phyloP scores from a whole-genome alignment of 2,888 invertebrate genomes.

The Phalera bucephala region DNA sequence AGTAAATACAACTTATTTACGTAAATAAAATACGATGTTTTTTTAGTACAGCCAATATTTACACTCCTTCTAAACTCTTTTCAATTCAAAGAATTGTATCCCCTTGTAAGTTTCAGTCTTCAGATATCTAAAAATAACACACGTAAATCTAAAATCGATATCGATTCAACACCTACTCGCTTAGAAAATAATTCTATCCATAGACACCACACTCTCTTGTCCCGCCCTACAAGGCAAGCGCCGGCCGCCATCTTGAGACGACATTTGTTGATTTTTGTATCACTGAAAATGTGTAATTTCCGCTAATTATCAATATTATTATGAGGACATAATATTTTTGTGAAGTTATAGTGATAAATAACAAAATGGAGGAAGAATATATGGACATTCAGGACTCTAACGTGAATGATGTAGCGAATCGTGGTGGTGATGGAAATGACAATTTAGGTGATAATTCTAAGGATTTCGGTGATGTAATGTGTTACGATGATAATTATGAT shows the following conservation, averaged over 20 bases:
- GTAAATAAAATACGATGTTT: too few species aligned
- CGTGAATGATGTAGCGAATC: conserved; percentile 44
- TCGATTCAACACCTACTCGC: conserved; percentile 21
- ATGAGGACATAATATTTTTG: conserved; percentile 60
- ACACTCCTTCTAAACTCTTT: too few species aligned
- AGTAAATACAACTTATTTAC: too few species aligned
- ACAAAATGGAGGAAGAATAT: conserved; percentile 70
- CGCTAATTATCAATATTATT: conserved; percentile 40
- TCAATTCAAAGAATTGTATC: too few species aligned
- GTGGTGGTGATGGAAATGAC: conserved; percentile 40
- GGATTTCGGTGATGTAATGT: conserved; percentile 59
- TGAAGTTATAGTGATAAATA: conserved; percentile 32
- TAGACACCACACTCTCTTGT: conserved; percentile 8
- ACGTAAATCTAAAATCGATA: conserved; percentile 17
- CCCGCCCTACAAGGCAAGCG: conserved; percentile 32
- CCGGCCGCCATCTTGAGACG: conserved; percentile 56
- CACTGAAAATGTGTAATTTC: conserved; percentile 27
- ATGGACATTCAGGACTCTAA: conserved; percentile 62
- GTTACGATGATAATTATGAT: conserved; percentile 65
- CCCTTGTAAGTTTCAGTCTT: too few species aligned
- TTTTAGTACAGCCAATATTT: too few species aligned
- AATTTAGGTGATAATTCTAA: conserved; percentile 51
- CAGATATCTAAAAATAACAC: conserved; percentile 13
- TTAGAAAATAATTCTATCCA: conserved; percentile 11
- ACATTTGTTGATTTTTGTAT: conserved; percentile 51